These are phyloP conservation scores for Ophiodon elongatus DNA, from an alignment of 2,113 vertebrate genomes.

Conservation along the genomic window DNA sequence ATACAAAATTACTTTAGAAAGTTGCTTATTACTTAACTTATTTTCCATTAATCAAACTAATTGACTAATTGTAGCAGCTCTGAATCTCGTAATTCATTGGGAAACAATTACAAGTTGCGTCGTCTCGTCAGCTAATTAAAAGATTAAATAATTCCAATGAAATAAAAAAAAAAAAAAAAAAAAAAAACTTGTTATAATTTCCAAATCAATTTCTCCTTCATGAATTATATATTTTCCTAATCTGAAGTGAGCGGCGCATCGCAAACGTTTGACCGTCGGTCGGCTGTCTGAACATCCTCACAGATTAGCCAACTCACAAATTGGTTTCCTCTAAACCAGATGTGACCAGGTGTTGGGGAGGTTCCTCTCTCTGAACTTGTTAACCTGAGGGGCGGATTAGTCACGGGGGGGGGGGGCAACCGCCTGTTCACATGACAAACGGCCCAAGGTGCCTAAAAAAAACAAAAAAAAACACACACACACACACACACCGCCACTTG, in stretches of 20 bases:
- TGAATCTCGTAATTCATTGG: not conserved
- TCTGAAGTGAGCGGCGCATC: not conserved
- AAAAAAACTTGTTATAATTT: too few species aligned
- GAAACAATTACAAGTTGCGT: not conserved
- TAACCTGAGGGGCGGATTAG: constrained; percentile 15
- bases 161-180: not conserved
- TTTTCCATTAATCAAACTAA: not conserved
- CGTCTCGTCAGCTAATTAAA: not conserved
- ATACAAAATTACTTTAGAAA: not conserved
- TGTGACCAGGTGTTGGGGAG: constrained; percentile 56
- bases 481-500: constrained; percentile 3
- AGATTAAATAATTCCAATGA: not conserved
- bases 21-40: not conserved
- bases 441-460: constrained; percentile 21
- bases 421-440: constrained; percentile 21
- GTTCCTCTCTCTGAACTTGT: not conserved
- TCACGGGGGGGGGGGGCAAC: not conserved
- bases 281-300: not conserved
- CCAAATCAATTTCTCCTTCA: not conserved
- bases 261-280: not conserved
- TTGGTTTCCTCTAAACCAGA: constrained; percentile 56
- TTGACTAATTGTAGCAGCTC: not conserved
- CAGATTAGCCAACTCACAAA: constrained; percentile 35
- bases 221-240: not conserved
- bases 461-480: too few species aligned